These are phyloP conservation scores for Arizona elegans DNA, from an alignment of 2,113 vertebrate genomes.

Conservation along the genomic window DNA sequence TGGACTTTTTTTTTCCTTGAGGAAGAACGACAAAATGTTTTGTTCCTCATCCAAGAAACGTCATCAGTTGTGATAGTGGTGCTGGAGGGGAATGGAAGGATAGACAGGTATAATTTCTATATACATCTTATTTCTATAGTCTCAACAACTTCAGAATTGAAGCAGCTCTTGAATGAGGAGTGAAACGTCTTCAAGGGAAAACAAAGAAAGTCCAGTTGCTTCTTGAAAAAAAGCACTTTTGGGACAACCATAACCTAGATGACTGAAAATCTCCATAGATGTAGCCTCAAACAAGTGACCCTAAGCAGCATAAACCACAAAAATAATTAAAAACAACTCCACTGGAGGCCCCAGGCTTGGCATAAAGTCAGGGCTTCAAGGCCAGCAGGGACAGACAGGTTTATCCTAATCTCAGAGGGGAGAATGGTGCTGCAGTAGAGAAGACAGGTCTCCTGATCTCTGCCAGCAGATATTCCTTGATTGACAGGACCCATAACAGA, in stretches of 20 bases:
- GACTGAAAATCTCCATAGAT: neutral
- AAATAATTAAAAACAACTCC: neutral
- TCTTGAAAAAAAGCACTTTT: neutral
- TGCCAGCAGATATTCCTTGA: neutral
- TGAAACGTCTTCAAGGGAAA: neutral
- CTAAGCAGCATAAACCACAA: neutral
- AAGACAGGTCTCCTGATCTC: neutral
- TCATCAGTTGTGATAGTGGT: neutral
- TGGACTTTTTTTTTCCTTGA: neutral
- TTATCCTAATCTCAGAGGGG: neutral
- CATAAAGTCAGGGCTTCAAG: neutral
- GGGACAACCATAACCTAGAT: neutral
- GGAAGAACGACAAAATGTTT: neutral
- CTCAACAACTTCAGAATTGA: neutral
- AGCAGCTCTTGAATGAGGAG: neutral
- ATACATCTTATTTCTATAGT: neutral
- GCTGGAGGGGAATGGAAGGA: neutral
- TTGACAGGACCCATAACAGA: neutral
- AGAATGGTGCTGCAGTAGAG: neutral
- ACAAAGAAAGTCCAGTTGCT: neutral
- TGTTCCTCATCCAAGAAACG: neutral
- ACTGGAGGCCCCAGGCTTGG: neutral
- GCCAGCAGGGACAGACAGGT: neutral
- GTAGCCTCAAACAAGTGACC: neutral
- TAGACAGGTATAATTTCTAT: neutral